These are phyloP conservation scores for Macaria liturata DNA, from an alignment of 2,888 invertebrate genomes.

Conservation along the genomic window DNA sequence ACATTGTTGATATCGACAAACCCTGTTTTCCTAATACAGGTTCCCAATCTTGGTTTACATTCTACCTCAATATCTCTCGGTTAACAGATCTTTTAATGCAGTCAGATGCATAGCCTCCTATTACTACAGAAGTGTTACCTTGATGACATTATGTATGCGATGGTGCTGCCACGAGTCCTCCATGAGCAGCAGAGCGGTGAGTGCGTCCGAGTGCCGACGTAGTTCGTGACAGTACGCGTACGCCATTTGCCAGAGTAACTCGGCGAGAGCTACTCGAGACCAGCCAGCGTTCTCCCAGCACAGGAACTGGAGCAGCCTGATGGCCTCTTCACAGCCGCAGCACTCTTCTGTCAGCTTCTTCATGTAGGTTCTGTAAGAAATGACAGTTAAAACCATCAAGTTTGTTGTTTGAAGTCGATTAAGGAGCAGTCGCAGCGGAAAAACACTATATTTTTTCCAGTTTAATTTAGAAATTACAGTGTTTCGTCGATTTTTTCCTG, in stretches of 20 bases:
- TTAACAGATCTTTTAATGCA: too few relatives aligned
- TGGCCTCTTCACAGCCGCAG: slow-evolving; percentile 94
- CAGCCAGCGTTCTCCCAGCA: slow-evolving; percentile 99
- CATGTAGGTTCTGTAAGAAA: slow-evolving; percentile 84
- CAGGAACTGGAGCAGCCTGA: slow-evolving; percentile 95
- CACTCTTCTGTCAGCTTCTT: slow-evolving; percentile 98
- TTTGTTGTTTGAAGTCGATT: too few relatives aligned
- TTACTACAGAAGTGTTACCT: slow-evolving; percentile 71
- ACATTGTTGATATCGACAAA: too few relatives aligned
- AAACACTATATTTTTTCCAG: too few relatives aligned
- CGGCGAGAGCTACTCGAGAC: slow-evolving; percentile 93
- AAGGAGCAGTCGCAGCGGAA: too few relatives aligned
- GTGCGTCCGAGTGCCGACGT: slow-evolving; percentile 94
- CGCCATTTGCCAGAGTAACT: slow-evolving; percentile 94
- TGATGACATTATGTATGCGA: slow-evolving; percentile 95
- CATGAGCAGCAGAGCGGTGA: slow-evolving; percentile 92
- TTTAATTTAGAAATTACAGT: too few relatives aligned
- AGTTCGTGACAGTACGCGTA: slow-evolving; percentile 97
- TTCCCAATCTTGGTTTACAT: too few relatives aligned
- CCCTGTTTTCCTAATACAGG: too few relatives aligned
- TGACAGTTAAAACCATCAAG: too few relatives aligned
- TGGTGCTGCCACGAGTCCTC: slow-evolving; percentile 99
- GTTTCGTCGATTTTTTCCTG: too few relatives aligned
- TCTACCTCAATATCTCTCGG: too few relatives aligned
- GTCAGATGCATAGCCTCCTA: too few relatives aligned